Base-by-base conservation (phyloP, 2,797 vertebrate genomes). In the Balearica regulorum region DNA sequence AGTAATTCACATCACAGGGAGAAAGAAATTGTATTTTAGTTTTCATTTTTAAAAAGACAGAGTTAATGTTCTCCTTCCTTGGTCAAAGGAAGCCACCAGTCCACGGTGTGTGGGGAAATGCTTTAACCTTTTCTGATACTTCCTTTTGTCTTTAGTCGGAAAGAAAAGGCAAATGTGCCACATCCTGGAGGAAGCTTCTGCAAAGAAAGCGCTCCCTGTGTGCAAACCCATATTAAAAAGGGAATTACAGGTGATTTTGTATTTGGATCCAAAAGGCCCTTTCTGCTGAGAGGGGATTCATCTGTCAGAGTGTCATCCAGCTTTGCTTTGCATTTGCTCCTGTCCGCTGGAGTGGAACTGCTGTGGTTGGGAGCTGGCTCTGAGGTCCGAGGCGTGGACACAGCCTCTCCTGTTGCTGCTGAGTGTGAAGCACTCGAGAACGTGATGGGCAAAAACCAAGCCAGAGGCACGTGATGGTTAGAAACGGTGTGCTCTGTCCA, bases 281-380 rank as follows among this genome's bases (percentile, higher is more conserved):
- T 62, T 54, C 41, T 70, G 20, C 14, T 12, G 57, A 25, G 72
- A 51, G 28, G 33, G 31, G 35, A 14, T 17, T 0, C 0, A n/a
- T 41, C 8, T 75, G 18, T 29, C 13, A 51, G n/a, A 76, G 14
- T 4, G 4, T 28, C 3, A 2, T 28, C 16, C 65, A 37, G 33
- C 44, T 79, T 29, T 43, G 3, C 7, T 44, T 48, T 41, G 31
- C 6, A 1, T 46, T 51, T 60, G 9, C 11, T 80, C 12, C 61
- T 48, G 26, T 5, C 41, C 14, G 3, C 20, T 16, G 28, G 65
- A 28, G 44, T 6, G 26, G 16, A 28, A 31, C 25, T 62, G 80
- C 25, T 24, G 54, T 9, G 37, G 13, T 2, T 3, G 35, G 84
- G 26, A 78, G 61, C 51, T 37, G 80, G 35, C 15, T 53, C 7